These are phyloP conservation scores for Zaprionus inermis DNA, from an alignment of 1,140 invertebrate species.

Conservation along the genomic window DNA sequence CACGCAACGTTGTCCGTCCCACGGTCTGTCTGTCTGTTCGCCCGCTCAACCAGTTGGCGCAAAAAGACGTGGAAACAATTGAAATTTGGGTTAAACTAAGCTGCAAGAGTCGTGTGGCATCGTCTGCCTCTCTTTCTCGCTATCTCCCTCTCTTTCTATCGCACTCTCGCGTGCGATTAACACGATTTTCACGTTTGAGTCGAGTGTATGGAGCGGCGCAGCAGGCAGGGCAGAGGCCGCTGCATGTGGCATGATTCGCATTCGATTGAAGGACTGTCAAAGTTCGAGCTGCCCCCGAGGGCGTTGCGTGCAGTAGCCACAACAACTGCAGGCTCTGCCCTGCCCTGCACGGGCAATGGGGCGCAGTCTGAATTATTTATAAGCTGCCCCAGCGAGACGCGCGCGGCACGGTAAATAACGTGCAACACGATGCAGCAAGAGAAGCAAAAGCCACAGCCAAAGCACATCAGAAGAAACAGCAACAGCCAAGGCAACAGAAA, in stretches of 20 bases:
- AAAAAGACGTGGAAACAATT: neutral
- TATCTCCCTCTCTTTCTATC: neutral
- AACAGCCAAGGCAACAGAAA: slow-evolving; percentile 24
- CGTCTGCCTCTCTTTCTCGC: neutral
- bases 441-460: neutral
- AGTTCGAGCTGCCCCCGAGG: slow-evolving; percentile 1
- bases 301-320: neutral
- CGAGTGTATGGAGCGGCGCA: neutral
- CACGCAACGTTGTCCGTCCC: neutral
- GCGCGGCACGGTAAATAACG: neutral
- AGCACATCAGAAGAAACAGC: no score
- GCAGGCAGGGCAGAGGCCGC: neutral
- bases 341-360: neutral
- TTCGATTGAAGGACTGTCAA: slow-evolving; percentile 11
- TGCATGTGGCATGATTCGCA: neutral
- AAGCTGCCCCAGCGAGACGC: slow-evolving; percentile 1
- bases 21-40: no score
- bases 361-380: slow-evolving; percentile 4
- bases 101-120: neutral
- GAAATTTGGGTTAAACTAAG: slow-evolving; percentile 8
- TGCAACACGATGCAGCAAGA: slow-evolving; percentile 1
- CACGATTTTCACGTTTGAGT: slow-evolving; percentile 4
- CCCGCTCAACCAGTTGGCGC: neutral
- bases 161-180: neutral
- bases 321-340: neutral